Evolutionary conservation across 2,113 vertebrate species (phyloP), one percentile per base, ranked within the genome.

Genomic region (Thamnaconus septentrionalis): DNA sequence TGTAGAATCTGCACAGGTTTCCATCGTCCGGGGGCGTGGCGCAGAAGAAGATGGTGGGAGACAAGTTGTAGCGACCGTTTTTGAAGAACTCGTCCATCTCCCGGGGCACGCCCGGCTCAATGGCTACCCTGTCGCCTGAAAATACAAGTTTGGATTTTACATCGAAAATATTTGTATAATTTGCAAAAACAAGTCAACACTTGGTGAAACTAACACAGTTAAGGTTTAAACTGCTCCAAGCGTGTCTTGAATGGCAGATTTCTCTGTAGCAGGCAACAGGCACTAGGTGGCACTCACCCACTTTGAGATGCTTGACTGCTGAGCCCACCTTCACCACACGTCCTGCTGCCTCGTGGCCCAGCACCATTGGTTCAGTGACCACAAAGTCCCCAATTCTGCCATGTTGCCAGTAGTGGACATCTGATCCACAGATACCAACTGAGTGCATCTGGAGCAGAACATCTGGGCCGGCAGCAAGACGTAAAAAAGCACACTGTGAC

Each of bases 361-460:
- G 41, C 11, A 99, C 92, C 94, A 98, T 96, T 0, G 97, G 97
- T 12, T 92, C 87, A 72, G 84, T 93, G 66, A 99, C 67, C 0
- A 96, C 76, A 80, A 92, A 98, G 78, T 96, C 90, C 4, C 94
- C 97, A 0, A 98, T 96, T 0, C 88, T 92, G 3, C 97, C 97
- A 0, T 95, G 76, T 78, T 96, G 92, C 97, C 96, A 99, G 77
- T 94, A 99, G 84, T 99, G 97, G 57, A 99, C 94, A 0, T 99
- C 97, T 0, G 97, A 98, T 1, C 97, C 96, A 0, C 97, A 99
- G 80, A 99, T 99, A 18, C 97, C 97, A 1, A 99, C 96, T 0
- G 97, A 98, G 82, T 99, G 96, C 94, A 99, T 98, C 88, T 87
- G 92, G 42, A 99, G 85, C 12, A 98, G 88, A 5, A 96, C 97